Evolutionary conservation across 2,797 vertebrate genomes (phyloP).

Genomic region (Silurus lanzhouensis): DNA sequence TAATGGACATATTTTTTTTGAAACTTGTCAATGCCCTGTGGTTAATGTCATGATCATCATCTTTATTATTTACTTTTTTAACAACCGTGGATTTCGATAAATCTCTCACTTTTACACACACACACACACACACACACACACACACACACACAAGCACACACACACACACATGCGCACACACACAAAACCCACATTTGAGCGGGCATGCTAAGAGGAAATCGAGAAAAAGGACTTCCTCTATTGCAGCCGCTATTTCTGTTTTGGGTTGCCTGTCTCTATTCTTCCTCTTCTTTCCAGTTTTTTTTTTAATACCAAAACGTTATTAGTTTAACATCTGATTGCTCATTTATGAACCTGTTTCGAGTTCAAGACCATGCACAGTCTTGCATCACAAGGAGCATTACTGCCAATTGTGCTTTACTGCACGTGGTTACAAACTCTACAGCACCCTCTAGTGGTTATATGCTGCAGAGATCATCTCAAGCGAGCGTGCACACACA

Average conservation of each 20-base stretch:
- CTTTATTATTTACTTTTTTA: background rate
- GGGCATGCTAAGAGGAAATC: slow-evolving; percentile 23
- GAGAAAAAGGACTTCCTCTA: slow-evolving; percentile 25
- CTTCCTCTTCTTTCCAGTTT: slow-evolving; percentile 5
- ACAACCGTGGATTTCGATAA: background rate
- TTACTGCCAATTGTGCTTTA: background rate
- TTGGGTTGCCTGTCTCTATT: background rate
- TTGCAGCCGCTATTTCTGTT: background rate
- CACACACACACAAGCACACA: no score
- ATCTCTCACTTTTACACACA: background rate
- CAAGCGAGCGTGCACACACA: no score
- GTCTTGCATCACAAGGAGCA: background rate
- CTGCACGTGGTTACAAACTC: background rate
- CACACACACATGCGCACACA: background rate
- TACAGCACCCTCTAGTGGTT: slow-evolving; percentile 21
- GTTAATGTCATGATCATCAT: background rate
- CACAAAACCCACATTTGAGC: background rate
- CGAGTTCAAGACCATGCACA: no score
- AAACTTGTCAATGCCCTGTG: background rate
- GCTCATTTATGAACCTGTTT: background rate
- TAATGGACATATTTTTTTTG: background rate
- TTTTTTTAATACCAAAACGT: background rate
- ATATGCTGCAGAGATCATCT: background rate
- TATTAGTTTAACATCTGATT: no score
- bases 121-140: background rate